Evolutionary conservation across 2,888 invertebrate genomes (phyloP), one percentile per base, ranked within the genome.

Genomic region (Ichneumoninae sp.): DNA sequence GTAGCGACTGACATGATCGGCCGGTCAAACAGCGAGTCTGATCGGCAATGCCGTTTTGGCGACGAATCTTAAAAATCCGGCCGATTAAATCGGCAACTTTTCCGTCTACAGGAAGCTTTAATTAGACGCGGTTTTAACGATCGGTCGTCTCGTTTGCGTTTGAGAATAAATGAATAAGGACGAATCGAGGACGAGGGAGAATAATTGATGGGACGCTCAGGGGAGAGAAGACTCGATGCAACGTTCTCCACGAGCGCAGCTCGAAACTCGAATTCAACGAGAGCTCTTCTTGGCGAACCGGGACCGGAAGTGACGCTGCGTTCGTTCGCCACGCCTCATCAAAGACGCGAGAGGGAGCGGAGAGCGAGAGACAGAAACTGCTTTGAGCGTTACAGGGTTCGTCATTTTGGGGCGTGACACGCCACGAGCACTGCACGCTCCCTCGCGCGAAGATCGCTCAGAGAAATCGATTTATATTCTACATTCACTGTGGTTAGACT

Each of bases 271-370:
- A 77, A 74, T 22, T 26, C 30, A 60, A 62, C 75, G 40, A 7
- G 47, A 47, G 62, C 66, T 70, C 68, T 79, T 47, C 71, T 65
- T 71, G 81, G 80, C 86, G 83, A 82, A 83, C 87, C 88, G 76
- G 71, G 85, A 86, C 89, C 91, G 92, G 92, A 92, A 91, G 89
- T 92, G 91, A 92, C 90, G 91, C 88, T 87, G 86, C 89, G 89
- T 91, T 91, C 88, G 89, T 91, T 91, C 90, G 91, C 91, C 89
- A 91, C 91, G 88, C 90, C 86, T 90, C 90, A 92, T 92, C 89
- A 90, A 88, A 90, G 90, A 88, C 88, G 83, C 84, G 83, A 80
- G 77, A 82, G 79, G 60, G 65, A 65, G 60, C 26, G 36, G 50
- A 65, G 65, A 76, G 76, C 50, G 26, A 71, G 65, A 79, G 40